Evolutionary conservation across 2,888 invertebrate genomes (phyloP).

Genomic region (Lithodes maja): DNA sequence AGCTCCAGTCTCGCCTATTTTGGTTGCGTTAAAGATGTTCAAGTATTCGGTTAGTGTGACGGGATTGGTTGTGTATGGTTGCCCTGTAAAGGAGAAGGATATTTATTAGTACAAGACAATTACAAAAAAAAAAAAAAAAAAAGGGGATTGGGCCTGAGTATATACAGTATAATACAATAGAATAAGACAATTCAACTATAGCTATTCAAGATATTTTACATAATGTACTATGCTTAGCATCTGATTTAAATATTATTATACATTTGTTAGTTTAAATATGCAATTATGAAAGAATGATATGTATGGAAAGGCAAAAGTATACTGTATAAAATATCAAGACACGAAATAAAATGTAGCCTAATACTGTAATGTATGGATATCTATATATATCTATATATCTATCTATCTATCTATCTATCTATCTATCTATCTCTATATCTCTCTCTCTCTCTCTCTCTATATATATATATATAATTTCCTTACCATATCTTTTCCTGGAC

Average conservation of each 20-base stretch:
- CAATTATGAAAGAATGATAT: neutral
- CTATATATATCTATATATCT: too few species aligned
- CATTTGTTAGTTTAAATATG: neutral
- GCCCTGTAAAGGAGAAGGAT: constrained; percentile 4
- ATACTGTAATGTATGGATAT: neutral
- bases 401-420: too few species aligned
- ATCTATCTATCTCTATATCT: too few species aligned
- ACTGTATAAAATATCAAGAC: neutral
- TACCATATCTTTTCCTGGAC: constrained; percentile 60
- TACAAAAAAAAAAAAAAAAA: neutral
- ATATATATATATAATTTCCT: neutral
- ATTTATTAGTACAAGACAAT: too few species aligned
- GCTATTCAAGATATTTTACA: too few species aligned
- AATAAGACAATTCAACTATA: too few species aligned
- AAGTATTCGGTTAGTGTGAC: constrained; percentile 55
- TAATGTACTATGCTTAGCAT: too few species aligned
- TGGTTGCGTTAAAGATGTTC: constrained; percentile 41
- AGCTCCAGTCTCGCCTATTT: neutral
- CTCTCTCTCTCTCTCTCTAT: too few species aligned
- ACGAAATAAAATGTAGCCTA: neutral
- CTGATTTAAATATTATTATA: neutral
- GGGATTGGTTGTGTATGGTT: constrained; percentile 24
- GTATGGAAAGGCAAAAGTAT: neutral
- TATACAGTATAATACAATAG: neutral
- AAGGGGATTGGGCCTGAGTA: neutral